A percentile compares a stretch with the other conserved stretches of the same genome.
Evolutionary conservation across 2,797 vertebrate species (phyloP).

Genomic region (Sebastes steindachneri): DNA sequence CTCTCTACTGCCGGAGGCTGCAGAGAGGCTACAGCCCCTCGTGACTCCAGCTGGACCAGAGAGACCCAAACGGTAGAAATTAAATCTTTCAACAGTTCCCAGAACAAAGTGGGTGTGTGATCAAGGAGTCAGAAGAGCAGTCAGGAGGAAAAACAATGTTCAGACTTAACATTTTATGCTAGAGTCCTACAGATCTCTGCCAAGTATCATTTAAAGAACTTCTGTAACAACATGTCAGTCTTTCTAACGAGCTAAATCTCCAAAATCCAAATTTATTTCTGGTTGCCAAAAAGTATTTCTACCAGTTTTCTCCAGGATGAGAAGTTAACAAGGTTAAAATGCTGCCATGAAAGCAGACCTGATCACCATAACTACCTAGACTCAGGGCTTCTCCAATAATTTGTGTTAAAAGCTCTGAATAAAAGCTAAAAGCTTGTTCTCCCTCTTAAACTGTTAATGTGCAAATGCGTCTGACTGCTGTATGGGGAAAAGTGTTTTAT

Average conservation of each 20-base stretch:
- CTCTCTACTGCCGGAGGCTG: background rate
- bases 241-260: fast-evolving
- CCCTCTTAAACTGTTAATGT: too few relatives aligned
- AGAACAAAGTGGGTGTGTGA: background rate
- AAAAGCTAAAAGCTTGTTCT: background rate
- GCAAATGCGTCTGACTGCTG: background rate
- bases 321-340: background rate
- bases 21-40: background rate
- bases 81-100: background rate
- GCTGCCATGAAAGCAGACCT: background rate
- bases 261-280: background rate
- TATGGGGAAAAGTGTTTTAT: background rate
- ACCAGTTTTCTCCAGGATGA: background rate
- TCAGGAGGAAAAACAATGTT: background rate
- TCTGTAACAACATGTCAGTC: background rate
- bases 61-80: background rate
- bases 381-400: background rate
- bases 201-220: background rate
- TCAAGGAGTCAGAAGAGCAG: background rate
- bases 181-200: background rate
- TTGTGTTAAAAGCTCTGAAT: background rate
- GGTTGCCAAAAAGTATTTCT: background rate
- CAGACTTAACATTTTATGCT: background rate
- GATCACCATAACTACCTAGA: background rate
- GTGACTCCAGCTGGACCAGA: background rate